phyloP scores from a whole-genome alignment of 1,140 invertebrate species.

The Dufourea novaeangliae region DNA sequence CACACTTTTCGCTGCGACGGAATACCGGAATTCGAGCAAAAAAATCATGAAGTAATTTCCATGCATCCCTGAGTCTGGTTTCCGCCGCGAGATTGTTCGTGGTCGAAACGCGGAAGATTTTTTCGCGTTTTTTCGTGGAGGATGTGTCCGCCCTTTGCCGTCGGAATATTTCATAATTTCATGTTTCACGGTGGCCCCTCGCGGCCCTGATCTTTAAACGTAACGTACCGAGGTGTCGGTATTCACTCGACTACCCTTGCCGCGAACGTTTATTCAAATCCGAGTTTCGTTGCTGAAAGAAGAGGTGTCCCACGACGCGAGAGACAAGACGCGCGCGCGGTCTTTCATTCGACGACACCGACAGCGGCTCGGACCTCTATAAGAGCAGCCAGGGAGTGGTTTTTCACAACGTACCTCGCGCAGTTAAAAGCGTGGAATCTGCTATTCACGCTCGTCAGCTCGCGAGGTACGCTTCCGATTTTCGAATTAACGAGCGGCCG shows the following conservation, averaged over 20 bases:
- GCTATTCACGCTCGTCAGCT: neutral
- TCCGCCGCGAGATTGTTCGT: neutral
- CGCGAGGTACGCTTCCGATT: constrained; percentile 9
- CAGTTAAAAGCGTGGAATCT: neutral
- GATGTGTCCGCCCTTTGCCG: neutral
- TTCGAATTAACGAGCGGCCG: neutral
- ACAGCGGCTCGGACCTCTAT: neutral
- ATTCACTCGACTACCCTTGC: neutral
- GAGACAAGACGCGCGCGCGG: neutral
- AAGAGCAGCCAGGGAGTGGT: neutral
- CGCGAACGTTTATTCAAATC: neutral
- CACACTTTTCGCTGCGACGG: too few relatives aligned
- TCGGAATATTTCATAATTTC: neutral
- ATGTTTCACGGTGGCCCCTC: neutral
- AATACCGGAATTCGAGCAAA: too few relatives aligned
- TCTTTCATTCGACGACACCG: too few relatives aligned
- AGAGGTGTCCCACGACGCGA: neutral
- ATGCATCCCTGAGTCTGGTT: neutral
- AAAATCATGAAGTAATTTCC: neutral
- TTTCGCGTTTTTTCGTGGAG: neutral
- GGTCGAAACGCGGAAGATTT: neutral
- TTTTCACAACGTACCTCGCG: neutral
- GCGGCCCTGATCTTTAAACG: neutral
- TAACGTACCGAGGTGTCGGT: neutral
- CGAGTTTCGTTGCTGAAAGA: neutral